Evolutionary conservation across 2,113 vertebrate genomes (phyloP), one percentile per base, ranked within the genome.

Genomic region (Bos indicus): DNA sequence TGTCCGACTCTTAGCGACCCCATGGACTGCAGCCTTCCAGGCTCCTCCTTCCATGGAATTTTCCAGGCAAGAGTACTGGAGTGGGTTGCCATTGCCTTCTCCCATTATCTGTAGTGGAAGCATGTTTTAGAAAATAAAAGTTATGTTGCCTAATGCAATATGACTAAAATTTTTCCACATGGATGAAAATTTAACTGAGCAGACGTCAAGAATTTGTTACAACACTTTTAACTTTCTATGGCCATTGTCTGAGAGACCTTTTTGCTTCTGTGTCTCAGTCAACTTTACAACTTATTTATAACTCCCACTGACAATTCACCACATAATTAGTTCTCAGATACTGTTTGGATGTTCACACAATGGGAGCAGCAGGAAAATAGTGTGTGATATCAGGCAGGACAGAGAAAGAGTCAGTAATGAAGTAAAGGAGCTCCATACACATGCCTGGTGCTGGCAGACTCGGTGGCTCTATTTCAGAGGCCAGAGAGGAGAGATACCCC

Each of bases 121-220:
- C 8, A 28, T n/a, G 46, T 23, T 82, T 91, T 91, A 88, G 81
- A 78, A 96, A 89, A 16, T 77, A 52, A 67, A 91, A 92, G 1
- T 80, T n/a, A 86, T 92, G 52, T 59, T 15, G 26, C 48, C 62
- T 93, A n/a, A 77, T 95, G 51, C 25, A 46, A 1, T 30, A 25
- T 91, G 60, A 52, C 7, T 67, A 15, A 93, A 4, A 19, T 80
- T 83, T 89, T 88, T 52, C 33, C 28, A 30, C 28, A 6, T 6
- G 33, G 59, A 86, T 60, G 26, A 59, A 88, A 77, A 10, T 91
- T 25, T 28, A 30, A 71, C 26, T 67, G 19, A 51, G 60, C 43
- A n/a, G 36, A 40, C 28, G 23, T 25, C 36, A 85, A 67, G 67
- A 67, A 46, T 57, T 33, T 80, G 5, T 74, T 67, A 9, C 2